These are phyloP conservation scores for Drosophila percnosoma DNA, from an alignment of 2,888 invertebrate species.

Conservation along the genomic window DNA sequence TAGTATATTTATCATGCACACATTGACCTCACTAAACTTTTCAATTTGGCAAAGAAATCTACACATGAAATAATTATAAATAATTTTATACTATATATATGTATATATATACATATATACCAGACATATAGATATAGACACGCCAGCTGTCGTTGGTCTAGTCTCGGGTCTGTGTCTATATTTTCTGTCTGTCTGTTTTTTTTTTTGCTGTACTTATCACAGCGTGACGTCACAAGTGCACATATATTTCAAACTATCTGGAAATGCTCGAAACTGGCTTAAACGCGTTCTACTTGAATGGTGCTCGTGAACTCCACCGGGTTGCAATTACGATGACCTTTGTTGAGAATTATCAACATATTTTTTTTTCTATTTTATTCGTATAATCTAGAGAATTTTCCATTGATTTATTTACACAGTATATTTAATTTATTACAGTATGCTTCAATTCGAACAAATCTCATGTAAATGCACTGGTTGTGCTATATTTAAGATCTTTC, in stretches of 20 bases:
- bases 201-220: conserved; percentile 34
- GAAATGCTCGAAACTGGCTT: conserved; percentile 49
- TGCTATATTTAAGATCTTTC: conserved; percentile 60
- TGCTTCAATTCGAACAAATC: not conserved
- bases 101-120: conserved; percentile 3
- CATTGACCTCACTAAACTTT: conserved; percentile 41
- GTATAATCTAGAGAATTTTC: not conserved
- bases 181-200: not conserved
- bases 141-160: conserved; percentile 48
- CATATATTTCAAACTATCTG: conserved; percentile 26
- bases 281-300: conserved; percentile 36
- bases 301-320: conserved; percentile 6
- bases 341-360: not conserved
- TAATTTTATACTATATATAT: conserved; percentile 42
- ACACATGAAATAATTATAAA: conserved; percentile 43
- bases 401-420: not conserved
- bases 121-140: conserved; percentile 13
- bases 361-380: not conserved
- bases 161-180: conserved; percentile 21
- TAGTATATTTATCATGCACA: conserved; percentile 22
- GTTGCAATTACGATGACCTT: conserved; percentile 10
- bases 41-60: conserved; percentile 31
- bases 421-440: not conserved
- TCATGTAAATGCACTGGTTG: conserved; percentile 6
- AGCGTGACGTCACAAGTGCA: conserved; percentile 44